Conservation (phyloP, 2,113 vertebrate genomes). For the Oophaga pumilio region DNA sequence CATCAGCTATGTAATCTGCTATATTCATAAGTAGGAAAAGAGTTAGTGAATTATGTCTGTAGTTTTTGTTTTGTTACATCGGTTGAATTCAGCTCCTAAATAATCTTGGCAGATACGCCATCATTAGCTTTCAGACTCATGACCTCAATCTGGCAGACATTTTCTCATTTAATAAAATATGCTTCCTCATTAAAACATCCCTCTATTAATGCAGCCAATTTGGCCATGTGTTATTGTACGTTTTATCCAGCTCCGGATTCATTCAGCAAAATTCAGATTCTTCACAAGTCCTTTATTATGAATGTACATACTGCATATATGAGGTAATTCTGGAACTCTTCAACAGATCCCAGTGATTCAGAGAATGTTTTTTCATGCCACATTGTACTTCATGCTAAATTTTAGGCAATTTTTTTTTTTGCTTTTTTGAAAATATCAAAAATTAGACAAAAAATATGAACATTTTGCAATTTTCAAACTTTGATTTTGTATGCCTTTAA, state of each 20-base stretch:
- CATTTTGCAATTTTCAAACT: no score
- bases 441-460: no score
- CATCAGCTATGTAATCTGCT: not conserved
- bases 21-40: not conserved
- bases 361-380: no score
- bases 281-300: not conserved
- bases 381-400: no score
- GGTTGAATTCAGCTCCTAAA: not conserved
- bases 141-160: not conserved
- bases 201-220: not conserved
- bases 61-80: not conserved
- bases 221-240: not conserved
- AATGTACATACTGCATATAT: not conserved
- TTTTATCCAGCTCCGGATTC: not conserved
- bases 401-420: no score
- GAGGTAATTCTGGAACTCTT: no score
- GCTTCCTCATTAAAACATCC: not conserved
- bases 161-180: slow-evolving; percentile 6
- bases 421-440: no score
- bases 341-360: no score
- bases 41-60: not conserved
- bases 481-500: no score
- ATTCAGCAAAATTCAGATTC: not conserved
- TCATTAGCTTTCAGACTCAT: not conserved
- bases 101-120: not conserved